Percentiles rank a stretch among this genome's conserved stretches.
Evolutionary conservation across 2,888 invertebrate genomes (phyloP).

Genomic region (Ornithoptera alexandrae): DNA sequence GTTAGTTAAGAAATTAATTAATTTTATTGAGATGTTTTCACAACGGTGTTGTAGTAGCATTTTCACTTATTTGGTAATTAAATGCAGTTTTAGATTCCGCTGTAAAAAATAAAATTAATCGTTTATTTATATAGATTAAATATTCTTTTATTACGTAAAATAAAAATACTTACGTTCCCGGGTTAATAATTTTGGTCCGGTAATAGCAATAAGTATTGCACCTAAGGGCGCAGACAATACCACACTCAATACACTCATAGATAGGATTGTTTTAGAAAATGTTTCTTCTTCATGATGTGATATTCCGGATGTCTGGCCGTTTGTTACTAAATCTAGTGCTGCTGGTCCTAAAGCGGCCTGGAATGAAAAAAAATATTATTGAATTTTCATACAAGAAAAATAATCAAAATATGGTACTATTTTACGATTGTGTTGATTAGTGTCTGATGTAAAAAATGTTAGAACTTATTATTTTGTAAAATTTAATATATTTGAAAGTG

Average conservation of each 20-base stretch:
- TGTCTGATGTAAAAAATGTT: no score
- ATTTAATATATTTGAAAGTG: neutral
- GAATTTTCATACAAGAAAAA: neutral
- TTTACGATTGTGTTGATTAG: no score
- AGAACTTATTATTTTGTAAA: neutral
- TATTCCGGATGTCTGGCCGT: slow-evolving; percentile 61
- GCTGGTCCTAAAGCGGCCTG: slow-evolving; percentile 87
- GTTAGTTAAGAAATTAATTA: neutral
- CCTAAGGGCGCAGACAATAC: slow-evolving; percentile 87
- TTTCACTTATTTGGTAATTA: neutral
- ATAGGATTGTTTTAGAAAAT: slow-evolving; percentile 83
- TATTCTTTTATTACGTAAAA: neutral
- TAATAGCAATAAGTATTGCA: slow-evolving; percentile 83
- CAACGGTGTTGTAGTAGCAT: slow-evolving; percentile 5
- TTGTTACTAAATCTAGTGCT: slow-evolving; percentile 77
- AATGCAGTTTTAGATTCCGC: slow-evolving; percentile 25
- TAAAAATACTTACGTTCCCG: slow-evolving; percentile 41
- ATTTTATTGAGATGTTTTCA: slow-evolving; percentile 1
- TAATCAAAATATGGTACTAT: no score
- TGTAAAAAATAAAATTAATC: slow-evolving; percentile 30
- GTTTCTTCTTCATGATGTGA: slow-evolving; percentile 58
- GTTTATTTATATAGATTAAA: neutral
- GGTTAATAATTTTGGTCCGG: slow-evolving; percentile 81
- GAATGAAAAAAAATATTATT: neutral
- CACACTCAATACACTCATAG: slow-evolving; percentile 85